Percentiles rank a stretch among this genome's conserved stretches.
Conservation (phyloP, 2,113 vertebrate genomes). For the Actinemys pallida region DNA sequence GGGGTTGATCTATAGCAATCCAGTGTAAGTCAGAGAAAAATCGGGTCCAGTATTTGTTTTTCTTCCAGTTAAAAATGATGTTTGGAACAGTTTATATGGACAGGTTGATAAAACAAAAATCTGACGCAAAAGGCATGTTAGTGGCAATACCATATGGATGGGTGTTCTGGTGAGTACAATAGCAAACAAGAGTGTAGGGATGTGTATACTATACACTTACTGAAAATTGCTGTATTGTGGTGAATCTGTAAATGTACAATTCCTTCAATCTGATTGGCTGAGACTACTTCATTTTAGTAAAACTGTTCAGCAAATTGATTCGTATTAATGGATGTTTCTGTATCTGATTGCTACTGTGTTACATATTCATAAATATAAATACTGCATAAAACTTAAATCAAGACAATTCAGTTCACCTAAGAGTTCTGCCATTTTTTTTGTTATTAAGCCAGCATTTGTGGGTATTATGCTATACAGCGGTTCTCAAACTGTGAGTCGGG, state of each 20-base stretch:
- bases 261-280: not conserved
- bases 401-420: not conserved
- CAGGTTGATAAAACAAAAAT: not conserved
- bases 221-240: not conserved
- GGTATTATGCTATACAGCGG: not conserved
- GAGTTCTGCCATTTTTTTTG: not conserved
- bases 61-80: not conserved
- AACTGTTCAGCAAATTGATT: not conserved
- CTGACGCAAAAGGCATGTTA: not conserved
- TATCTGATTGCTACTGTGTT: not conserved
- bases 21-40: not conserved
- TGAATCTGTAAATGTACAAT: not conserved
- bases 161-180: not conserved
- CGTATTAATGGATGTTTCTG: fast-evolving
- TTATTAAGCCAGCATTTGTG: not conserved
- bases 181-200: not conserved
- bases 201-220: fast-evolving
- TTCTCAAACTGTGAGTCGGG: too few relatives aligned
- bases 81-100: not conserved
- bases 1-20: not conserved
- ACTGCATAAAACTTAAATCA: not conserved
- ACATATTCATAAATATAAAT: not conserved
- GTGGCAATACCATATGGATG: not conserved
- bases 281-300: not conserved
- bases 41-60: not conserved